Conservation (phyloP, 2,797 vertebrate species). For the Spatula versicolor region DNA sequence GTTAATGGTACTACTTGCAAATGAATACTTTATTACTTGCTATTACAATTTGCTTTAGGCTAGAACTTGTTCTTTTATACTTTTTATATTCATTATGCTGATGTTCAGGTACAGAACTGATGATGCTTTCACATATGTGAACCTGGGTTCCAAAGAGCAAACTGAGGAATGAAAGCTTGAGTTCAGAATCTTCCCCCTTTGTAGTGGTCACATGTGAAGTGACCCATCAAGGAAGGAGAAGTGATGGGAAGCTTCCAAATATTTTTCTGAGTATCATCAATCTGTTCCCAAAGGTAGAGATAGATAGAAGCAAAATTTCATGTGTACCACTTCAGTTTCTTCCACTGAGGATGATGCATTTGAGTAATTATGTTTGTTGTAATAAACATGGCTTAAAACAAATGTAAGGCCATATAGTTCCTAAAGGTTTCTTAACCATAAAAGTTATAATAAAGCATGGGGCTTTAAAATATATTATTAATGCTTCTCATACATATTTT, state of each 20-base stretch:
- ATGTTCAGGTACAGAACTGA: neutral
- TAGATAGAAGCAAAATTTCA: neutral
- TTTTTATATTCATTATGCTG: neutral
- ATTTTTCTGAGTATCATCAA: neutral
- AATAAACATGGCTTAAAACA: conserved; percentile 25
- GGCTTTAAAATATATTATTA: neutral
- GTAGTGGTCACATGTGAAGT: neutral
- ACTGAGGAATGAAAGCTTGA: neutral
- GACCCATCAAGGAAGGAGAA: neutral
- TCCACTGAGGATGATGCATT: neutral
- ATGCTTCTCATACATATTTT: neutral
- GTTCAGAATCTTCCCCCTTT: neutral
- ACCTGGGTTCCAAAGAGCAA: neutral
- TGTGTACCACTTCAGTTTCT: neutral
- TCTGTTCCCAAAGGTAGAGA: neutral
- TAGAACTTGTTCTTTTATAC: neutral
- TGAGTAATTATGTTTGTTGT: neutral
- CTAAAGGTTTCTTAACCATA: neutral
- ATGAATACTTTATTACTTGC: neutral
- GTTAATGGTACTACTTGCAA: neutral
- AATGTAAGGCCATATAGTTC: conserved; percentile 10
- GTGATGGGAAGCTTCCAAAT: neutral
- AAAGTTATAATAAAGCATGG: neutral
- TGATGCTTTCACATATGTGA: neutral
- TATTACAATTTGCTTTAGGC: neutral